Percentiles rank a stretch among this genome's conserved stretches.
Evolutionary conservation across 2,113 vertebrate genomes (phyloP).

Genomic region (Cottus gobio): DNA sequence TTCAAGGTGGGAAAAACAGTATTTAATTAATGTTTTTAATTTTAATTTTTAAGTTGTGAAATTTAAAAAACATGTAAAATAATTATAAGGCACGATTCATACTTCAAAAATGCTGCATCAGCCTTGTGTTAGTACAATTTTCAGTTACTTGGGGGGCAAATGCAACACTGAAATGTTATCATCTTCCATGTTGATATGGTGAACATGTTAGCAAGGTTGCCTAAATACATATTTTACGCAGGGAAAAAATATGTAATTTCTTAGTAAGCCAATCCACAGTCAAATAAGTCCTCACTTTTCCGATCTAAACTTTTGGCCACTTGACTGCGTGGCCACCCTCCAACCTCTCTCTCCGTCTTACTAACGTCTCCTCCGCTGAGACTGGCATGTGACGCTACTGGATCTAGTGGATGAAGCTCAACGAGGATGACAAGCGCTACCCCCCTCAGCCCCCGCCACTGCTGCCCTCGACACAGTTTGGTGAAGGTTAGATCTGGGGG

Average conservation of each 20-base stretch:
- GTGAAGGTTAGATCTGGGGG: slow-evolving; percentile 77
- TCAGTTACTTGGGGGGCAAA: not conserved
- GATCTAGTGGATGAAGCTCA: slow-evolving; percentile 69
- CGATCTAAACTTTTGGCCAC: slow-evolving; percentile 7
- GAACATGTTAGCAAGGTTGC: not conserved
- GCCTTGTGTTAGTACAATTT: not conserved
- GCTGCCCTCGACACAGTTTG: slow-evolving; percentile 75
- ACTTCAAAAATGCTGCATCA: not conserved
- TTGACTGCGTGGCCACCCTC: slow-evolving; percentile 26
- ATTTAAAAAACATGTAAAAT: not conserved
- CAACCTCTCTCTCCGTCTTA: slow-evolving; percentile 33
- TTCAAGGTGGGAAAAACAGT: not conserved
- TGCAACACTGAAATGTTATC: not conserved
- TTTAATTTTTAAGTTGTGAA: not conserved
- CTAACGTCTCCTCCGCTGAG: slow-evolving; percentile 45
- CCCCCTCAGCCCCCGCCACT: slow-evolving; percentile 58
- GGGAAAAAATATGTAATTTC: not conserved
- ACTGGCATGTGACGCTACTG: slow-evolving; percentile 70
- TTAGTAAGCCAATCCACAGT: not conserved
- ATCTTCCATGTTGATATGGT: not conserved
- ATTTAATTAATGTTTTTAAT: no score
- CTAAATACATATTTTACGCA: not conserved
- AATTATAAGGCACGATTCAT: not conserved
- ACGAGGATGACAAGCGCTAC: slow-evolving; percentile 73
- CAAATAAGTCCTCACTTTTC: not conserved